A percentile compares a stretch with the other conserved stretches of the same genome.
These are phyloP conservation scores for Drosophila paucipuncta DNA, from an alignment of 2,888 invertebrate species.

Conservation along the genomic window DNA sequence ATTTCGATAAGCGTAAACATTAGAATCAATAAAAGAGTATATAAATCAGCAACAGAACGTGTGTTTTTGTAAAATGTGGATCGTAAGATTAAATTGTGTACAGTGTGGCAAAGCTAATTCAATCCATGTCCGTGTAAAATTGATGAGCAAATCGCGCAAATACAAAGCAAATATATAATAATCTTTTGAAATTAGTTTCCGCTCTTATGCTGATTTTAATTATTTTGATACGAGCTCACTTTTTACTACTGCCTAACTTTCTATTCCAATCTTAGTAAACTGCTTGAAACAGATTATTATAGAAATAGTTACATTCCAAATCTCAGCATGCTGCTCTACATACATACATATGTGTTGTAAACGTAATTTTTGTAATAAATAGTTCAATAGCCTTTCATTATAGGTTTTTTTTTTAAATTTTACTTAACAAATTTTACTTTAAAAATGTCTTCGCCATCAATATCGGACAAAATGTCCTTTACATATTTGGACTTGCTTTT, in stretches of 20 bases:
- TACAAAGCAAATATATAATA: neutral
- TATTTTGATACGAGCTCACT: neutral
- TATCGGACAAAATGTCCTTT: constrained; percentile 53
- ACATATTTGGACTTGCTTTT: constrained; percentile 57
- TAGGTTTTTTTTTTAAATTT: neutral
- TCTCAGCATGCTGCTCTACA: constrained; percentile 3
- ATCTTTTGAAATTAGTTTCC: neutral
- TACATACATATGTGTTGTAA: neutral
- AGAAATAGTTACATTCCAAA: neutral
- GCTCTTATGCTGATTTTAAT: neutral
- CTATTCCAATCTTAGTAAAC: neutral
- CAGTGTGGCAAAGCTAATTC: neutral
- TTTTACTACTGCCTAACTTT: too few relatives aligned
- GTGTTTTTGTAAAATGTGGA: constrained; percentile 18
- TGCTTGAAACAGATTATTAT: neutral
- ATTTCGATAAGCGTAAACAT: constrained; percentile 34
- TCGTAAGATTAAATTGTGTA: constrained; percentile 20
- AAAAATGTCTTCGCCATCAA: constrained; percentile 37
- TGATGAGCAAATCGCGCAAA: neutral
- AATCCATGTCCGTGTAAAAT: neutral
- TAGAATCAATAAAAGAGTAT: constrained; percentile 17
- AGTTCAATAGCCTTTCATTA: neutral
- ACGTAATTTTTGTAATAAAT: neutral
- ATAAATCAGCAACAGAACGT: constrained; percentile 10
- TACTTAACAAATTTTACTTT: neutral